Evolutionary conservation across 2,888 invertebrate genomes (phyloP).

Genomic region (Eristalis tenax): DNA sequence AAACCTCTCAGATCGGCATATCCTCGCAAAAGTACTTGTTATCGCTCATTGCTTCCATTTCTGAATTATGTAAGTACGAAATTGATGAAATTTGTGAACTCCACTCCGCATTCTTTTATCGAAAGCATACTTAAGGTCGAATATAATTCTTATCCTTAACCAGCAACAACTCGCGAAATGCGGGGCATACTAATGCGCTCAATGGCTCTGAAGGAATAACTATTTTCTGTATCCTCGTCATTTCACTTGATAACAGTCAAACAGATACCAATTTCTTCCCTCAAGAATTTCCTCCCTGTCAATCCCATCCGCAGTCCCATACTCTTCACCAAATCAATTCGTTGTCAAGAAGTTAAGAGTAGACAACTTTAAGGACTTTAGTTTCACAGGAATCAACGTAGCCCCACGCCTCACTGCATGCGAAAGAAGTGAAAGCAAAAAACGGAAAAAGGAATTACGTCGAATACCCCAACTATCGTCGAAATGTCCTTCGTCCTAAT

Average conservation of each 20-base stretch:
- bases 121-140: background rate
- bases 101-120: too few relatives aligned
- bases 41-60: too few relatives aligned
- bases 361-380: background rate
- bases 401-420: conserved; percentile 2
- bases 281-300: background rate
- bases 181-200: background rate
- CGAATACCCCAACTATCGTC: conserved; percentile 33
- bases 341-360: background rate
- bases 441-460: conserved; percentile 24
- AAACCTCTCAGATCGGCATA: too few relatives aligned
- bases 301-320: background rate
- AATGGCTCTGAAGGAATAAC: background rate
- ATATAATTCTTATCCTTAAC: background rate
- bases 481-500: conserved; percentile 46
- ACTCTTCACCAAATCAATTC: background rate
- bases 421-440: conserved; percentile 25
- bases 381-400: conserved; percentile 9
- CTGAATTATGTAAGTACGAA: too few relatives aligned
- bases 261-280: background rate
- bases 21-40: too few relatives aligned
- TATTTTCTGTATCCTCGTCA: background rate
- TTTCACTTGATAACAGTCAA: background rate
- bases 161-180: background rate
- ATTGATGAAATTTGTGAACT: too few relatives aligned